phyloP scores from a whole-genome alignment of 2,797 vertebrate genomes.

The Sebastes taczanowskii region DNA sequence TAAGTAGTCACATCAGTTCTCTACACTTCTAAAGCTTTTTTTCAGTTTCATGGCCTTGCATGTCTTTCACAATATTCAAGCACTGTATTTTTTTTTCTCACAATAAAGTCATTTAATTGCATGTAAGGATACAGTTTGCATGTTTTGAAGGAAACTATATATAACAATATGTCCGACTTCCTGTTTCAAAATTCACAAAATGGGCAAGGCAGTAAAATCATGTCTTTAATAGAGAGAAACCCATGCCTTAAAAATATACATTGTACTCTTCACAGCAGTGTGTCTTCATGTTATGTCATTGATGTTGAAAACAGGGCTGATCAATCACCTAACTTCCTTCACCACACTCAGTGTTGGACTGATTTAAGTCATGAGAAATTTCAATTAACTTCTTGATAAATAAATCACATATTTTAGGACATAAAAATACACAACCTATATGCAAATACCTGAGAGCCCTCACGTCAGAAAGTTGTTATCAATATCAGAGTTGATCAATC shows the following conservation, averaged over 20 bases:
- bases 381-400: conserved; percentile 54
- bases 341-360: conserved; percentile 55
- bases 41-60: not conserved
- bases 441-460: conserved; percentile 82
- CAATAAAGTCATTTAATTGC: conserved; percentile 36
- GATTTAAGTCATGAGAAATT: conserved; percentile 44
- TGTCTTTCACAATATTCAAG: conserved; percentile 4
- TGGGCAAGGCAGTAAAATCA: conserved; percentile 55
- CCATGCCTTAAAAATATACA: conserved; percentile 81
- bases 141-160: conserved; percentile 24
- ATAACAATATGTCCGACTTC: conserved; percentile 27
- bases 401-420: conserved; percentile 62
- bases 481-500: conserved; percentile 61
- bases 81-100: not conserved
- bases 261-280: conserved; percentile 77
- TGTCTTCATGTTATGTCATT: conserved; percentile 71
- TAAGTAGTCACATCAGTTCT: not conserved
- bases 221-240: conserved; percentile 78
- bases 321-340: conserved; percentile 53
- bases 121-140: conserved; percentile 28
- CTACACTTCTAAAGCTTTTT: not conserved
- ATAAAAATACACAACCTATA: conserved; percentile 72
- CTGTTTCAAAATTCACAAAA: conserved; percentile 41
- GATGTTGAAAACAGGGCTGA: conserved; percentile 53
- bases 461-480: conserved; percentile 55